phyloP scores from a whole-genome alignment of 2,888 invertebrate genomes.

The Callimorpha dominula region DNA sequence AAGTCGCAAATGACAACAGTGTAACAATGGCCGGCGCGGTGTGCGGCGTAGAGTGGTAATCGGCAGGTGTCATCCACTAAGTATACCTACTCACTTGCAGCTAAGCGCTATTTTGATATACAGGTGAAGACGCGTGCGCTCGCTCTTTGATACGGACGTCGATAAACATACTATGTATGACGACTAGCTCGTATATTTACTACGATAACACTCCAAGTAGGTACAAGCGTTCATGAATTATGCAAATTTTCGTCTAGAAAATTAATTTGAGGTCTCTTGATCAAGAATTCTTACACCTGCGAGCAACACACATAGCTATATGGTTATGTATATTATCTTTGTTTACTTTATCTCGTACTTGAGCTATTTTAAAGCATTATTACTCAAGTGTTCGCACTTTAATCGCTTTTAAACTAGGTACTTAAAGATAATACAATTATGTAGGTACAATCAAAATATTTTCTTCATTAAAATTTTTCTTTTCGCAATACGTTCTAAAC shows the following conservation, averaged over 20 bases:
- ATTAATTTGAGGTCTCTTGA: conserved; percentile 29
- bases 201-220: background rate
- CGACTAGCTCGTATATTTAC: conserved; percentile 10
- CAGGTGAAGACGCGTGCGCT: conserved; percentile 9
- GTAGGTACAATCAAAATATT: no score
- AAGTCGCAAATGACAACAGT: no score
- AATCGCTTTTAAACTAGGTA: background rate
- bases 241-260: conserved; percentile 22
- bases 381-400: background rate
- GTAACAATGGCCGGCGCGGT: background rate
- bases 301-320: background rate
- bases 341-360: background rate
- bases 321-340: background rate
- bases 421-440: background rate
- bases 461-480: no score
- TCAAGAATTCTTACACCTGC: conserved; percentile 27
- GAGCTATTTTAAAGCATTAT: background rate
- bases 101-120: conserved; percentile 26
- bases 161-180: conserved; percentile 16
- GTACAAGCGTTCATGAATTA: conserved; percentile 19
- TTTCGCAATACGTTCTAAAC: no score
- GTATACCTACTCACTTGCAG: background rate
- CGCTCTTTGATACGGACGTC: conserved; percentile 8
- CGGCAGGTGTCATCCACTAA: conserved; percentile 16
- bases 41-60: background rate